Conservation (phyloP, 2,888 invertebrate species). For the Heteromurus nitidus region DNA sequence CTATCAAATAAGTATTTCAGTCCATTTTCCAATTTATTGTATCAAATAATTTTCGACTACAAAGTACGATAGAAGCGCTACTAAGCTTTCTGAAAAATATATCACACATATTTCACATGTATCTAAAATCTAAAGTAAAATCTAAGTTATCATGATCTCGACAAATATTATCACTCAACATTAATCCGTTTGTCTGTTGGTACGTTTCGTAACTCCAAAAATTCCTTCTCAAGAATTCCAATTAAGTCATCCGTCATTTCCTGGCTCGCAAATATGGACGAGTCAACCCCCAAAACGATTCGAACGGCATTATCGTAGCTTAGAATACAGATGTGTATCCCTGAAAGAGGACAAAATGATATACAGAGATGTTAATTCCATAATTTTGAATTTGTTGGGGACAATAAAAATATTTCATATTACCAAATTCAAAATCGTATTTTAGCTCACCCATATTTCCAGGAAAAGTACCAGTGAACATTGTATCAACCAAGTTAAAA, state of each 20-base stretch:
- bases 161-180: background rate
- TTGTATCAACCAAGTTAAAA: constrained; percentile 68
- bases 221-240: constrained; percentile 66
- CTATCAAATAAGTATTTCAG: too few species aligned
- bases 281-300: constrained; percentile 71
- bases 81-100: too few species aligned
- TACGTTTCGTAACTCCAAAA: constrained; percentile 36
- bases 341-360: constrained; percentile 42
- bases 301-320: constrained; percentile 70
- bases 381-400: background rate
- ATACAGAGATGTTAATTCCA: background rate
- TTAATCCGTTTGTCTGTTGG: background rate
- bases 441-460: constrained; percentile 67
- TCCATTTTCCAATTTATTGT: too few species aligned
- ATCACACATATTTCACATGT: too few species aligned
- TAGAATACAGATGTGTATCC: constrained; percentile 71
- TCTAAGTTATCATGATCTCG: background rate
- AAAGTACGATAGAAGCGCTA: too few species aligned
- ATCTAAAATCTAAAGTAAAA: too few species aligned
- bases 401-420: background rate
- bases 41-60: too few species aligned
- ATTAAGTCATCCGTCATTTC: constrained; percentile 69
- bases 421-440: background rate
- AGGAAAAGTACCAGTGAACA: constrained; percentile 70
- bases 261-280: constrained; percentile 66